Percentiles rank a stretch among this genome's conserved stretches.
These are phyloP conservation scores for Baccha elongata DNA, from an alignment of 2,888 invertebrate species.

Conservation along the genomic window DNA sequence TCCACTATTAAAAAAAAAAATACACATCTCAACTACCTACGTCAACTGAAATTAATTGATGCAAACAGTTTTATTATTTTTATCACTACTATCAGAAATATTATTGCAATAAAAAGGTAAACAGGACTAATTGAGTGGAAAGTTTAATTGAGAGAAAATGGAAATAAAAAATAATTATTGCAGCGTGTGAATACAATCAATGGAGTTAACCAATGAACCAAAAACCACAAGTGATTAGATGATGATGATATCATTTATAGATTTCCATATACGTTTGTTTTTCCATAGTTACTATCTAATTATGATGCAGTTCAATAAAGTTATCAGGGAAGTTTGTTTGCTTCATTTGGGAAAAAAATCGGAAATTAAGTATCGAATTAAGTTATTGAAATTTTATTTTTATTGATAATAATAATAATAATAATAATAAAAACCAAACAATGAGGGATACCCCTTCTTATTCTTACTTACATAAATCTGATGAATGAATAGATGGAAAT, in stretches of 20 bases:
- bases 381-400: neutral
- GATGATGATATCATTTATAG: neutral
- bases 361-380: neutral
- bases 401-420: neutral
- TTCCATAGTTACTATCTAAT: neutral
- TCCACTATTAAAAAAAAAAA: too few species aligned
- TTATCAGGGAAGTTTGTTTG: neutral
- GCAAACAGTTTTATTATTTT: neutral
- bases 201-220: neutral
- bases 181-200: neutral
- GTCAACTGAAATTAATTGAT: neutral
- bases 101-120: conserved; percentile 7
- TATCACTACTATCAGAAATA: neutral
- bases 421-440: neutral
- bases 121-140: conserved; percentile 16
- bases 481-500: too few species aligned
- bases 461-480: neutral
- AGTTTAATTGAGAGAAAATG: neutral
- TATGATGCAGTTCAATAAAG: conserved; percentile 8
- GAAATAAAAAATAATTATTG: neutral
- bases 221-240: conserved; percentile 9
- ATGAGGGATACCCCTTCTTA: neutral
- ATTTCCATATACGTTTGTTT: neutral
- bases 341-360: neutral
- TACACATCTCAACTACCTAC: neutral